A percentile compares a stretch with the other conserved stretches of the same genome.
Evolutionary conservation across 1,140 invertebrate species (phyloP).

Genomic region (Ephestia elutella): DNA sequence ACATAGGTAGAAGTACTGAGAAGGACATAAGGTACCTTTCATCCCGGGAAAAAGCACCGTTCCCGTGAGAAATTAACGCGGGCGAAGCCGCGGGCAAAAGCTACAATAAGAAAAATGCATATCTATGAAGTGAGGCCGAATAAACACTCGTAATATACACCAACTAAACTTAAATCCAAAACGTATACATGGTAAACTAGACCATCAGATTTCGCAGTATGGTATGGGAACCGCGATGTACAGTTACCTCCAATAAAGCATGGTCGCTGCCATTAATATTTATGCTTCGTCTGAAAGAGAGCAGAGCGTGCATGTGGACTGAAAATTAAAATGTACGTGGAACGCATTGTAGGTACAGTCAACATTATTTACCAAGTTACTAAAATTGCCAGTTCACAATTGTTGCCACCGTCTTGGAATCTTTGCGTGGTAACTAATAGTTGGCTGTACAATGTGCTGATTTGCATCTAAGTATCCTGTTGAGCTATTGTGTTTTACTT

Average conservation of each 20-base stretch:
- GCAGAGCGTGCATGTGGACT: constrained; percentile 49
- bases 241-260: constrained; percentile 4
- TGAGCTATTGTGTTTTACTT: neutral
- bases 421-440: neutral
- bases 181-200: neutral
- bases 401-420: neutral
- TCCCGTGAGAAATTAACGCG: too few species aligned
- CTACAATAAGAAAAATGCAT: too few species aligned
- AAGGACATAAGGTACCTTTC: too few species aligned
- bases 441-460: neutral
- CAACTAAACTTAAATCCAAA: too few species aligned
- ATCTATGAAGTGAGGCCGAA: too few species aligned
- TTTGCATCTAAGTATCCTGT: neutral
- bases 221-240: neutral
- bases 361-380: neutral
- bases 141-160: too few species aligned
- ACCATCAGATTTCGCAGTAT: constrained; percentile 1
- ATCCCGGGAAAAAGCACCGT: too few species aligned
- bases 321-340: constrained; percentile 62
- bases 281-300: constrained; percentile 46
- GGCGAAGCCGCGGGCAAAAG: too few species aligned
- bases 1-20: too few species aligned
- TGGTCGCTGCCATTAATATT: constrained; percentile 42
- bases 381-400: neutral
- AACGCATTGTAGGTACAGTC: constrained; percentile 4